Conservation (phyloP, 2,113 vertebrate genomes). For the Daboia siamensis region DNA sequence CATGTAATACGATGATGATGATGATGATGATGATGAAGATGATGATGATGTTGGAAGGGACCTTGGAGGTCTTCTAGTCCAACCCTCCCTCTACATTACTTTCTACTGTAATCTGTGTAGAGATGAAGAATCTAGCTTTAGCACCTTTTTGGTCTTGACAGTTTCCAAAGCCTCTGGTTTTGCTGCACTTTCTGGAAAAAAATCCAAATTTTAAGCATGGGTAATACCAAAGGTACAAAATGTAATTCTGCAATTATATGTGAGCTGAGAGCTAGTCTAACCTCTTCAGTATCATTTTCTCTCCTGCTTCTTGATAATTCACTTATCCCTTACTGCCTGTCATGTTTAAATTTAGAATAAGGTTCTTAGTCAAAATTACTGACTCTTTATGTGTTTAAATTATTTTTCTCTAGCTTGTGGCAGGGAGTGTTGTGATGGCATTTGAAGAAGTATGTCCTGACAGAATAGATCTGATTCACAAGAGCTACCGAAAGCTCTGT, state of each 20-base stretch:
- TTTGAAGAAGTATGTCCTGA: conserved; percentile 98
- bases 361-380: background rate
- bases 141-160: background rate
- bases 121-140: background rate
- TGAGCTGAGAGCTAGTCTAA: background rate
- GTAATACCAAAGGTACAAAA: background rate
- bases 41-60: too few relatives aligned
- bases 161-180: background rate
- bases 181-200: background rate
- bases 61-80: too few relatives aligned
- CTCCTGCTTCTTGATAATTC: background rate
- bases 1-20: background rate
- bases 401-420: conserved; percentile 83
- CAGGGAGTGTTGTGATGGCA: conserved; percentile 96
- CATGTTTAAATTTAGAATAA: background rate
- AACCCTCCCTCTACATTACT: too few relatives aligned
- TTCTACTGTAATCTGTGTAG: background rate
- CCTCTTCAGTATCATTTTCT: background rate
- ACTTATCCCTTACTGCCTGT: background rate
- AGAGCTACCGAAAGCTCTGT: conserved; percentile 95
- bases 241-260: background rate
- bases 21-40: too few relatives aligned
- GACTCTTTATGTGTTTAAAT: background rate
- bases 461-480: conserved; percentile 96
- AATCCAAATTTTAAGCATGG: background rate